Conservation (phyloP, 2,113 vertebrate genomes). For the Nothocercus nigrocapillus region DNA sequence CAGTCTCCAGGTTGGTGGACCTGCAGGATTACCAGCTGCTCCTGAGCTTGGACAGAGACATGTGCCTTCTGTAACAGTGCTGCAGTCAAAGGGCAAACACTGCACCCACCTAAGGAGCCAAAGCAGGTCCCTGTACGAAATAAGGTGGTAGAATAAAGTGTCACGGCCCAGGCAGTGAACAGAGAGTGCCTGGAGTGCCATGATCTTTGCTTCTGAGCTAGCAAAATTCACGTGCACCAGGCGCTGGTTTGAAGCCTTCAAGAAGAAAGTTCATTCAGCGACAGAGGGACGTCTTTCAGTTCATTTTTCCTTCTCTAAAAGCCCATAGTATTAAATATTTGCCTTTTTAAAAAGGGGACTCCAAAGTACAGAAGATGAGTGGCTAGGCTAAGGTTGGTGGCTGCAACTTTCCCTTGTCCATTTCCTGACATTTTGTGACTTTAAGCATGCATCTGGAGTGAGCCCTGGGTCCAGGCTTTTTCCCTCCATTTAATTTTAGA, state of each 20-base stretch:
- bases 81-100: background rate
- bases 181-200: background rate
- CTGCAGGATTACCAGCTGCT: background rate
- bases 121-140: background rate
- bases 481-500: slow-evolving; percentile 25
- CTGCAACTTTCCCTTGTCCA: background rate
- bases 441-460: background rate
- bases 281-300: background rate
- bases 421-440: background rate
- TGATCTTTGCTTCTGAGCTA: rapidly evolving
- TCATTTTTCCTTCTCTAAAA: background rate
- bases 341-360: background rate
- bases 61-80: background rate
- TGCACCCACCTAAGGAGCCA: background rate
- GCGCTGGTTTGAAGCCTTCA: background rate
- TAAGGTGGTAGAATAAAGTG: background rate
- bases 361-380: background rate
- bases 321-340: background rate
- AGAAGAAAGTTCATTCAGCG: background rate
- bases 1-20: background rate
- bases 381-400: background rate
- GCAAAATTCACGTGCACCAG: background rate
- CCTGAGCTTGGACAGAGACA: background rate
- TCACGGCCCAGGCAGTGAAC: background rate
- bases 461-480: background rate